A percentile compares a stretch with the other conserved stretches of the same genome.
phyloP scores from a whole-genome alignment of 2,888 invertebrate genomes.

The Drosophila engyochracea region DNA sequence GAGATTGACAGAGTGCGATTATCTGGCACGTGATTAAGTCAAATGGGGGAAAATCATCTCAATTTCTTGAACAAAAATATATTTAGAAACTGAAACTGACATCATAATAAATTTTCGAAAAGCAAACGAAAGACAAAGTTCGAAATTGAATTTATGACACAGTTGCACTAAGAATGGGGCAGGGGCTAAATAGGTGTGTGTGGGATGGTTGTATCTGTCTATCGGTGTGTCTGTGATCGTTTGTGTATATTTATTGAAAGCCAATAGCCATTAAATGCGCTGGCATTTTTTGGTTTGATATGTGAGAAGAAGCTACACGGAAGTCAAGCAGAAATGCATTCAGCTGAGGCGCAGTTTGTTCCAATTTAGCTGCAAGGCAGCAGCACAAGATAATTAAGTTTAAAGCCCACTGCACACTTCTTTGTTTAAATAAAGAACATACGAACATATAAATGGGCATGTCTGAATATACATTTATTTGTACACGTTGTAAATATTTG shows the following conservation, averaged over 20 bases:
- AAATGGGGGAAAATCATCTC: slow-evolving; percentile 40
- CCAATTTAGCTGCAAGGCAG: slow-evolving; percentile 15
- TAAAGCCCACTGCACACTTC: neutral
- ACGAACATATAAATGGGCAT: neutral
- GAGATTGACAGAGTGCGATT: slow-evolving; percentile 23
- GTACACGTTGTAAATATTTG: neutral
- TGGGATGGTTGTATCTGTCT: slow-evolving; percentile 1
- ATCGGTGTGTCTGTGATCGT: neutral
- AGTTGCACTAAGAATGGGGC: slow-evolving; percentile 1
- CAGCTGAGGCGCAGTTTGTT: slow-evolving; percentile 3
- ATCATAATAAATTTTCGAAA: slow-evolving; percentile 55
- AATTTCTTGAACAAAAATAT: slow-evolving; percentile 35
- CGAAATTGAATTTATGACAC: slow-evolving; percentile 52
- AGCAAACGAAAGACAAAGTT: slow-evolving; percentile 29
- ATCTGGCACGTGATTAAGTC: slow-evolving; percentile 44
- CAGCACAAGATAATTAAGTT: neutral
- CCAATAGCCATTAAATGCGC: slow-evolving; percentile 39
- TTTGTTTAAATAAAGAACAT: neutral
- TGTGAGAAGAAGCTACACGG: slow-evolving; percentile 24
- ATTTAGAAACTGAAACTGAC: slow-evolving; percentile 60
- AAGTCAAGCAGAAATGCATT: slow-evolving; percentile 36
- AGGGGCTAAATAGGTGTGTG: slow-evolving; percentile 8
- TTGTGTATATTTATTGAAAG: slow-evolving; percentile 27
- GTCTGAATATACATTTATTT: neutral
- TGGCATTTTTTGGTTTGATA: slow-evolving; percentile 30